Percentiles rank a stretch among this genome's conserved stretches.
phyloP scores from a whole-genome alignment of 1,140 invertebrate species.

The Sycophila sp. region DNA sequence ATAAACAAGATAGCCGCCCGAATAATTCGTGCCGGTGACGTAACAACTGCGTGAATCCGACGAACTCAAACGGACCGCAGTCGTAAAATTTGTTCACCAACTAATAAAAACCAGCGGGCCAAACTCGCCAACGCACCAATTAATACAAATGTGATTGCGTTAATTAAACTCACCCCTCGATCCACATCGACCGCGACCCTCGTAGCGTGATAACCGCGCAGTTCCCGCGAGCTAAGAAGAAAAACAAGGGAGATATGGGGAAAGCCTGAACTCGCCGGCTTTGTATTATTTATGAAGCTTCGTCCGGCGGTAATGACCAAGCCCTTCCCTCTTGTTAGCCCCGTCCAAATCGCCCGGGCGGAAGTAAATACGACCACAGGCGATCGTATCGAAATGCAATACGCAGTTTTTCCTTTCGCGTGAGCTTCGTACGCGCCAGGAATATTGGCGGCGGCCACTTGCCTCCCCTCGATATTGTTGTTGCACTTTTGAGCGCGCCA shows the following conservation, averaged over 20 bases:
- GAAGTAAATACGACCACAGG: conserved; percentile 25
- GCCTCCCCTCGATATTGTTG: background rate
- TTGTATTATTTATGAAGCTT: conserved; percentile 24
- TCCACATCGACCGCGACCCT: background rate
- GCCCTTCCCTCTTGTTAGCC: conserved; percentile 1
- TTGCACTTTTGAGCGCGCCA: no score
- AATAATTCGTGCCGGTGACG: no score
- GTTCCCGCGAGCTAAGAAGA: background rate
- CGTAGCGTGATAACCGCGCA: background rate
- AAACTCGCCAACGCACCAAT: background rate
- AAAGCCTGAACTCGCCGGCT: no score
- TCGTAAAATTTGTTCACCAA: background rate
- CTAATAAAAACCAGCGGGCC: no score
- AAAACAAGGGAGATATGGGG: background rate
- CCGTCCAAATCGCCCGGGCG: background rate
- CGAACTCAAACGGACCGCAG: background rate
- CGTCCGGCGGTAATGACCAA: conserved; percentile 7
- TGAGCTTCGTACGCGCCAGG: background rate
- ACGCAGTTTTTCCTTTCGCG: background rate
- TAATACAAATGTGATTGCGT: conserved; percentile 14
- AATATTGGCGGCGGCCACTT: conserved; percentile 6
- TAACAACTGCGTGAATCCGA: background rate
- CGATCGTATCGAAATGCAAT: conserved; percentile 25
- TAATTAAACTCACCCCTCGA: background rate
- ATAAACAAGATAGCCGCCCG: no score